Base-by-base conservation (phyloP, 2,888 invertebrate species). In the Xestia c-nigrum region DNA sequence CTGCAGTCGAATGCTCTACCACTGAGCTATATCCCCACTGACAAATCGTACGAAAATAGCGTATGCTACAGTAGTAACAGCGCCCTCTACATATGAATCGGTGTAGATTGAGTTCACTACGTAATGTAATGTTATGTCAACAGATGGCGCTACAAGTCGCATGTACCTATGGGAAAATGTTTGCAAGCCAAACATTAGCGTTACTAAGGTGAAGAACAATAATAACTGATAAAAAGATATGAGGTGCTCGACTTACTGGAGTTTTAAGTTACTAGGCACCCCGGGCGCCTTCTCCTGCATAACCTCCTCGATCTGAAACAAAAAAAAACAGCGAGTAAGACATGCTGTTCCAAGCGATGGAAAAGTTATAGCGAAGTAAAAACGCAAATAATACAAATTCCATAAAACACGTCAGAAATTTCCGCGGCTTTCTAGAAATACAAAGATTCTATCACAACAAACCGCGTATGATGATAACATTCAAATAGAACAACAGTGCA, bases 1-100 rank as follows among this genome's bases (percentile, higher is more conserved):
- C 96, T 95, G 96, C 96, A 96, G 96, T 96, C 95, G 96, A 96
- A 96, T 95, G 96, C 96, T 96, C 96, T 96, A 96, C 96, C 96
- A 96, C 95, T 96, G 96, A 96, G 96, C 96, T 96, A 96, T 95
- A 96, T 96, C 96, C 96, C 96, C 95, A 5, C 1, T 87, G 78
- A 0, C 0, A 0, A 0, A 0, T 0, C 0, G 0, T 40, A 5
- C 55, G 89, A 94, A 95, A 94, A 87, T 91, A 87, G 10, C 71
- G 24, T 87, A 86, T 50, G 59, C 0, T 78, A 74, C 78, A n/a
- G 57, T 71, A 73, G 47, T n/a, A 61, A 69, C 59, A 89, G 78
- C 89, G 90, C 90, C 90, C 88, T 91, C 92, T 92, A 83, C 7
- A 40, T 76, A 65, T 3, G n/a, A 24, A 24, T 0, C 6, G 7